A percentile compares a stretch with the other conserved stretches of the same genome.
phyloP scores from a whole-genome alignment of 2,888 invertebrate genomes.

The Eupithecia vulgata region DNA sequence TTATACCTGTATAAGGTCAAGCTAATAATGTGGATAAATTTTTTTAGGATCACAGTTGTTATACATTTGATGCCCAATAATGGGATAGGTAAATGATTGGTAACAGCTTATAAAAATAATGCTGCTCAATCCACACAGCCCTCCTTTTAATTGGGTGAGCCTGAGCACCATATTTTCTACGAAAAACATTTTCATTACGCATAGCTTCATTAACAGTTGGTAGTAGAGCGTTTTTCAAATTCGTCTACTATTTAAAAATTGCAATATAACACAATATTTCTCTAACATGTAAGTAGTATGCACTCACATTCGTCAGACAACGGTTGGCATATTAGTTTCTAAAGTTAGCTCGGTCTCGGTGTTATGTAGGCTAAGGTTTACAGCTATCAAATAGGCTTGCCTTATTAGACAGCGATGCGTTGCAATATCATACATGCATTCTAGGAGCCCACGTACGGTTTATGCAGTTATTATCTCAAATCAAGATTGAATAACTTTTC shows the following conservation, averaged over 20 bases:
- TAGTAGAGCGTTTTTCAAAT: background rate
- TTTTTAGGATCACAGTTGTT: background rate
- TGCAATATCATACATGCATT: conserved; percentile 44
- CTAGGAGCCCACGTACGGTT: conserved; percentile 26
- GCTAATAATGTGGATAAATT: too few species aligned
- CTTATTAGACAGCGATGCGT: conserved; percentile 55
- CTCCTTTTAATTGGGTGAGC: too few species aligned
- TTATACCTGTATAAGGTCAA: too few species aligned
- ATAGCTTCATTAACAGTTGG: background rate
- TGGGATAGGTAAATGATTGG: background rate
- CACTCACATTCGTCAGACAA: conserved; percentile 7
- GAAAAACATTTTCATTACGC: too few species aligned
- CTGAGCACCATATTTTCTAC: too few species aligned
- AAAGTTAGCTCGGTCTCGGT: conserved; percentile 15
- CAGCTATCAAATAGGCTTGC: conserved; percentile 59
- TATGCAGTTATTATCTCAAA: conserved; percentile 12
- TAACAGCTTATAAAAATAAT: too few species aligned
- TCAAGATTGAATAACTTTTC: conserved; percentile 16
- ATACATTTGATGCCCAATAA: background rate
- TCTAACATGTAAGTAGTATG: background rate
- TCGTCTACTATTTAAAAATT: background rate
- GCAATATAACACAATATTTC: background rate
- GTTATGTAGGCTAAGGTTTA: conserved; percentile 62
- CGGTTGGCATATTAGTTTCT: conserved; percentile 17
- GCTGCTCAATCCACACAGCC: too few species aligned